Evolutionary conservation across 2,888 invertebrate genomes (phyloP).

Genomic region (Sminthurinus aureus): DNA sequence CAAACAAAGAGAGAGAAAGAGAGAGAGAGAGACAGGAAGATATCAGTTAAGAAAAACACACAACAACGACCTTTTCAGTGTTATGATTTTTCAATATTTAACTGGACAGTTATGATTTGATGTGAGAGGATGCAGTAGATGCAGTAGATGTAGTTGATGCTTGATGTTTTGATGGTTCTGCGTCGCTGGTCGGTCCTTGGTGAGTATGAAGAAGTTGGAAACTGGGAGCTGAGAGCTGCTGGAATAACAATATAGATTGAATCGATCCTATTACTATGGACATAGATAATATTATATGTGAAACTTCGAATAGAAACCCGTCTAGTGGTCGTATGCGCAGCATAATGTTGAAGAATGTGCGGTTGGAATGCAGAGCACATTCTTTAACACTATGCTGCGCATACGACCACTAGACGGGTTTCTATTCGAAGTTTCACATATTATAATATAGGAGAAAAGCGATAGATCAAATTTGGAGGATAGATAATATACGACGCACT

Average conservation of each 20-base stretch:
- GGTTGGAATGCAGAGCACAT: too few species aligned
- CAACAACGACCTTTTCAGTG: neutral
- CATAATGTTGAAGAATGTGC: too few species aligned
- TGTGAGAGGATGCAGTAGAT: neutral
- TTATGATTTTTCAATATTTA: conserved; percentile 15
- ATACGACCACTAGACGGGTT: too few species aligned
- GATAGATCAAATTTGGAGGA: neutral
- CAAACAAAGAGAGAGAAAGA: neutral
- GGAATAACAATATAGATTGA: neutral
- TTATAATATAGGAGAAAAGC: neutral
- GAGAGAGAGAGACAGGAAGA: neutral
- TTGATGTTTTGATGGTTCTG: too few species aligned
- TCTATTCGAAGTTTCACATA: too few species aligned
- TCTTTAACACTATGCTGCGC: too few species aligned
- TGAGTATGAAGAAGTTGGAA: too few species aligned
- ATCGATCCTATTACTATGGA: neutral
- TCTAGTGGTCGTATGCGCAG: too few species aligned
- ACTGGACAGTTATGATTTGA: conserved; percentile 5
- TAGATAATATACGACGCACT: neutral
- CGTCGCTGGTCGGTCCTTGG: too few species aligned
- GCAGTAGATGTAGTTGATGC: neutral
- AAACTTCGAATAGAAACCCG: too few species aligned
- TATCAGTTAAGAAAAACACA: neutral
- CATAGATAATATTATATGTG: neutral
- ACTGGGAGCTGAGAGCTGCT: too few species aligned